Base-by-base conservation (phyloP, 1,140 invertebrate genomes). In the Drosophila arizonae region DNA sequence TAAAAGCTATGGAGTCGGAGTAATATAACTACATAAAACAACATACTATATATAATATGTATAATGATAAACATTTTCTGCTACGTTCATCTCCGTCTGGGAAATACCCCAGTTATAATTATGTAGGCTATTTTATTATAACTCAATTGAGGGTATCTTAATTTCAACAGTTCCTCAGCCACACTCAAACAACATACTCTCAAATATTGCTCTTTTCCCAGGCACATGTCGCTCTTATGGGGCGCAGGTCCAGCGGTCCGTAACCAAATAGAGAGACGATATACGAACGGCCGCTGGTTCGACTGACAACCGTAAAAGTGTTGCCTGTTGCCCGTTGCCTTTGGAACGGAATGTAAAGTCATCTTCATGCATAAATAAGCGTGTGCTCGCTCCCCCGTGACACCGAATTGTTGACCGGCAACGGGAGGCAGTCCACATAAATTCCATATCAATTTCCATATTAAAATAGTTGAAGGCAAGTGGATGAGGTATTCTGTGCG, bases 281-380 rank as follows among this genome's bases (percentile, higher is more conserved):
- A 41, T 26, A 6, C 28, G 68, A 17, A 55, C 30, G 24, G 17
- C n/a, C 43, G 15, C 0, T 4, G 3, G 26, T 10, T 17, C 28
- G 61, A 76, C 72, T 62, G 76, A 87, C 82, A 87, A 88, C 79
- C 82, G 82, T 87, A 88, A 88, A 87, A 87, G 82, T 87, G 82
- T 87, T 88, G 36, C 36, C 36, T 8, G 36, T 39, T 39, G 33
- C 33, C 33, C 8, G 33, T 36, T 36, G 84, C 76, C 70, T 76
- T 72, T 68, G 75, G 68, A 66, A 58, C 76, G 72, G 84, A 82
- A 87, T 87, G 84, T 88, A 87, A 88, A 87, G 82, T 87, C 84
- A 87, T 87, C 82, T 87, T 87, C 82, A 87, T 87, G 82, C 82
- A 87, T 87, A 87, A 87, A 77, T 87, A 87, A 87, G 69, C 84